Evolutionary conservation across 2,113 vertebrate genomes (phyloP).

Genomic region (Narcine bancroftii): DNA sequence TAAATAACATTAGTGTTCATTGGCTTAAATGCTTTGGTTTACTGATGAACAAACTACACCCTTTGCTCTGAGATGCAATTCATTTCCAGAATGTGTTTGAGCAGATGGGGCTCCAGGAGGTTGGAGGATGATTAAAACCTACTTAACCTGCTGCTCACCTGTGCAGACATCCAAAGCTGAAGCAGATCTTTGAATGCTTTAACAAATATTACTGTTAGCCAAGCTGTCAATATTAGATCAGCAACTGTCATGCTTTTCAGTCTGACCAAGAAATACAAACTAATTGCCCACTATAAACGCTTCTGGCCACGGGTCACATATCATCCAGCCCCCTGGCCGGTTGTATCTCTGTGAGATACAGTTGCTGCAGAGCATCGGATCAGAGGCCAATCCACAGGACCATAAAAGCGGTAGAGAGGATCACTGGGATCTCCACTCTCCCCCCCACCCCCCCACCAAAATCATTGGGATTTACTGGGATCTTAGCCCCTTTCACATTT

Average conservation of each 20-base stretch:
- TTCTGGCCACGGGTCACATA: not conserved
- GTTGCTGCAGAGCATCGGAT: too few species aligned
- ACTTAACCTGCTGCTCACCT: slow-evolving; percentile 9
- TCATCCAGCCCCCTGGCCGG: too few species aligned
- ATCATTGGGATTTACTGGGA: too few species aligned
- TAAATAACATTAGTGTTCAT: too few species aligned
- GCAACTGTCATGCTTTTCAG: not conserved
- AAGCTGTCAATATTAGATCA: not conserved
- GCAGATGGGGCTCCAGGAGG: not conserved
- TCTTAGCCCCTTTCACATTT: too few species aligned
- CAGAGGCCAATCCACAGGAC: too few species aligned
- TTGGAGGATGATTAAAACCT: slow-evolving; percentile 11
- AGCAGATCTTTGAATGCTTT: slow-evolving; percentile 7
- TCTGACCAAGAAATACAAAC: not conserved
- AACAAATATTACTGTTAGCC: not conserved
- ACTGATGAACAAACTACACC: not conserved
- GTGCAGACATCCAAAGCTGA: not conserved
- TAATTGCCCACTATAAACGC: too few species aligned
- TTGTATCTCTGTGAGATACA: too few species aligned
- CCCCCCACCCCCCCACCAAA: too few species aligned
- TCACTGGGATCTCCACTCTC: too few species aligned
- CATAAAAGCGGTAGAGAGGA: too few species aligned
- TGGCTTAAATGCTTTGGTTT: not conserved
- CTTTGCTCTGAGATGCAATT: not conserved
- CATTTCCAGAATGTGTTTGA: not conserved